Evolutionary conservation across 2,113 vertebrate genomes (phyloP), one percentile per base, ranked within the genome.

Genomic region (Pachycephala philippinensis): DNA sequence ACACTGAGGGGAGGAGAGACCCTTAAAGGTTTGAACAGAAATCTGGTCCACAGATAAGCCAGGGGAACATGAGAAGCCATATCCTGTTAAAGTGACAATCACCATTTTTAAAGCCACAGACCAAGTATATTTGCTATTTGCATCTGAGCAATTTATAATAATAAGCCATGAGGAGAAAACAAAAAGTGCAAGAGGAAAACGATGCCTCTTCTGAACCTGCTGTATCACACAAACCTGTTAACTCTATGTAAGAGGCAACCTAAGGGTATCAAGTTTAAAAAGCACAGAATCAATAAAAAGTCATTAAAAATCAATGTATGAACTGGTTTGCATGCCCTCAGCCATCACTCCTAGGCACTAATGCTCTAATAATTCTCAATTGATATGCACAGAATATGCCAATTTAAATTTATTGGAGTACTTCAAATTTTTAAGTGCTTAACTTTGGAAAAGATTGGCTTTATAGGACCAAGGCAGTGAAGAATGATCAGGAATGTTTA

Each of bases 291-390:
- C 98, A 98, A 98, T 98, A 98, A 96, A 90, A 97, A 97, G 97
- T 97, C 98, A 98, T 98, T 98, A 98, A 98, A 98, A 98, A 98
- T 98, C 98, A 98, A 97, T 93, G 96, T 97, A 95, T 94, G 93
- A 96, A 90, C 96, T 76, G 95, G 96, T 97, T 95, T 95, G 96
- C 97, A 90, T 97, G 97, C 97, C 97, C 97, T 97, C 94, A 94
- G 95, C 94, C 93, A 91, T 95, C 98, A 96, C 97, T 97, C 89
- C 84, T 93, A 97, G 97, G 97, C 93, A 96, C 95, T 96, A 98
- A 98, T 97, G 97, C 95, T 97, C 89, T 97, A 98, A 98, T 98
- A 98, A 98, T 98, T 98, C 96, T 97, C 97, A 97, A 95, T 89
- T 96, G 97, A 97, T 98, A 97, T 97, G 96, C 97, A 78, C 89